A percentile compares a stretch with the other conserved stretches of the same genome.
These are phyloP conservation scores for Formicarius rufipectus DNA, from an alignment of 2,113 vertebrate genomes.

Conservation along the genomic window DNA sequence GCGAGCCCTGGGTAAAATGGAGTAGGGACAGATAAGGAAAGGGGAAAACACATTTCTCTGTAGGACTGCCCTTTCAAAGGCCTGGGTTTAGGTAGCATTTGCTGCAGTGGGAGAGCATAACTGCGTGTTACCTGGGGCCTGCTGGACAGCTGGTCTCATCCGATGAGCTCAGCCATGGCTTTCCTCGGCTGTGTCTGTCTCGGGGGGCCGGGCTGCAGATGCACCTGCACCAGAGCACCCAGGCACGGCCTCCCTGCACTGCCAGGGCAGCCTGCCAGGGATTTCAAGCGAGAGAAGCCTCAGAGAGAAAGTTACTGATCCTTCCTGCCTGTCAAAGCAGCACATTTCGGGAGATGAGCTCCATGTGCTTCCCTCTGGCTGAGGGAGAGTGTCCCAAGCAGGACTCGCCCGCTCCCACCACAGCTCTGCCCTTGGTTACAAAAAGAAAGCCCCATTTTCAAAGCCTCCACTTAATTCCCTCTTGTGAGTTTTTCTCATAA, in stretches of 20 bases:
- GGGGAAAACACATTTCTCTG: constrained; percentile 9
- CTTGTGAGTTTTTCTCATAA: constrained; percentile 55
- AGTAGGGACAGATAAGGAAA: constrained; percentile 34
- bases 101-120: constrained; percentile 3
- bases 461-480: constrained; percentile 33
- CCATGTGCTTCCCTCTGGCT: rapidly evolving
- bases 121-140: not conserved
- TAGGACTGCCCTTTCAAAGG: not conserved
- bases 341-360: not conserved
- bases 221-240: not conserved
- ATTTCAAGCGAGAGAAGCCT: not conserved
- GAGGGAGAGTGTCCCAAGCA: not conserved
- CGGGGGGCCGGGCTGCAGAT: not conserved
- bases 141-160: not conserved
- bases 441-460: not conserved
- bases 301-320: not conserved
- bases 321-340: not conserved
- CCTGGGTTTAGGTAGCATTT: constrained; percentile 19
- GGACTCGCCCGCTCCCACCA: not conserved
- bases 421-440: not conserved
- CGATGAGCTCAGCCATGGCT: not conserved
- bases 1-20: constrained; percentile 50
- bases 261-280: constrained; percentile 36
- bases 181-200: not conserved
- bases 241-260: not conserved